These are phyloP conservation scores for Mandrillus leucophaeus DNA, from an alignment of 2,113 vertebrate species.

Conservation along the genomic window DNA sequence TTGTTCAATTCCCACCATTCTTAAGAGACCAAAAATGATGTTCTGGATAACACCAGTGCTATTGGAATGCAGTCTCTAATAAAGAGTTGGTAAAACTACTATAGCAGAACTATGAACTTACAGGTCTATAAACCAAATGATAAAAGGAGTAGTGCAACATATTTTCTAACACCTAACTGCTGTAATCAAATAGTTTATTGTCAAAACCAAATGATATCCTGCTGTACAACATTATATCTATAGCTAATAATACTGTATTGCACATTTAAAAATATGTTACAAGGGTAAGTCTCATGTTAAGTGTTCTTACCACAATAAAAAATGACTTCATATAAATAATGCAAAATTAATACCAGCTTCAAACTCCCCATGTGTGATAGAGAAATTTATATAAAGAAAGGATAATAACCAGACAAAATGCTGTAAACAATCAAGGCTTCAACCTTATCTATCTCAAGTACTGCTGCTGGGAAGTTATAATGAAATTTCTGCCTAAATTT, in stretches of 20 bases:
- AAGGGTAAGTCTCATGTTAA: not conserved
- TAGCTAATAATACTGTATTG: not conserved
- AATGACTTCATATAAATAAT: not conserved
- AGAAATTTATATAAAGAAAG: constrained; percentile 14
- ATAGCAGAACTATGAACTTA: not conserved
- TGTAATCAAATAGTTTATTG: constrained; percentile 6
- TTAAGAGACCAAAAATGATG: not conserved
- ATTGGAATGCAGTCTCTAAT: not conserved
- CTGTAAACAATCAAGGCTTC: not conserved
- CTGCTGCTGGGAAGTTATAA: not conserved
- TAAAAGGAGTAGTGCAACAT: not conserved
- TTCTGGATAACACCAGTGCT: not conserved
- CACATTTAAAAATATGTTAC: not conserved
- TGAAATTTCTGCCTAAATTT: constrained; percentile 19
- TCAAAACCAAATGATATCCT: not conserved
- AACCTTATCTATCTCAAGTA: not conserved
- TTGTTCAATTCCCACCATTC: not conserved
- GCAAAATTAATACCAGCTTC: not conserved
- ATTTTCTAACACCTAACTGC: not conserved
- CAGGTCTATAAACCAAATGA: not conserved
- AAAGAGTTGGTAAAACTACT: constrained; percentile 21
- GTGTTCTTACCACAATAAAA: not conserved
- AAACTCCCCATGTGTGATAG: not conserved
- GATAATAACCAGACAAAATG: not conserved
- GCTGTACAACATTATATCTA: not conserved